Percentiles rank a stretch among this genome's conserved stretches.
These are phyloP conservation scores for Napeogenes inachia DNA, from an alignment of 2,888 invertebrate genomes.

Conservation along the genomic window DNA sequence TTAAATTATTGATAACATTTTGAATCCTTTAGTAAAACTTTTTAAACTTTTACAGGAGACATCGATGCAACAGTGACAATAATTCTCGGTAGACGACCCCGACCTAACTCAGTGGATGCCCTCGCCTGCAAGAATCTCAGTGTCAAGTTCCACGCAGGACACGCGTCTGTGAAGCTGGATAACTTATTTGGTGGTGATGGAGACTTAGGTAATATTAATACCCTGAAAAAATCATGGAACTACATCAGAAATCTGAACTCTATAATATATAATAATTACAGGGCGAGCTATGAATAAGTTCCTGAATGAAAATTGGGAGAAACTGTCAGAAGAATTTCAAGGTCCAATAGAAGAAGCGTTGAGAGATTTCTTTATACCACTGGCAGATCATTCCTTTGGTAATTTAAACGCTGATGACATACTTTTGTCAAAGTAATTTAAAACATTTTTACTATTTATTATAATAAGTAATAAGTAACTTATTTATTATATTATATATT, in stretches of 20 bases:
- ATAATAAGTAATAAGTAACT: background rate
- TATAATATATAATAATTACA: constrained; percentile 36
- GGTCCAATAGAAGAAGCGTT: constrained; percentile 80
- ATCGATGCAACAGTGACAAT: constrained; percentile 81
- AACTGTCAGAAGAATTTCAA: constrained; percentile 82
- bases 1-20: background rate
- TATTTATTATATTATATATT: background rate
- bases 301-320: constrained; percentile 87
- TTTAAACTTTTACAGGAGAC: constrained; percentile 73
- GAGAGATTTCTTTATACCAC: constrained; percentile 60
- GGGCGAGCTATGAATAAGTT: constrained; percentile 85
- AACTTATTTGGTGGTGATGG: constrained; percentile 85
- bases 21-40: background rate
- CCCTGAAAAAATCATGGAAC: background rate
- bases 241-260: background rate
- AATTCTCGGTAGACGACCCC: constrained; percentile 74
- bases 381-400: constrained; percentile 62
- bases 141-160: constrained; percentile 81
- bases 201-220: constrained; percentile 72
- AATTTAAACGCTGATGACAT: constrained; percentile 65
- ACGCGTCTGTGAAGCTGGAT: constrained; percentile 80
- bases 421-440: constrained; percentile 32
- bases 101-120: constrained; percentile 68
- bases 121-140: constrained; percentile 80
- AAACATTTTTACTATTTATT: background rate